Evolutionary conservation across 2,113 vertebrate species (phyloP).

Genomic region (Thymallus thymallus): DNA sequence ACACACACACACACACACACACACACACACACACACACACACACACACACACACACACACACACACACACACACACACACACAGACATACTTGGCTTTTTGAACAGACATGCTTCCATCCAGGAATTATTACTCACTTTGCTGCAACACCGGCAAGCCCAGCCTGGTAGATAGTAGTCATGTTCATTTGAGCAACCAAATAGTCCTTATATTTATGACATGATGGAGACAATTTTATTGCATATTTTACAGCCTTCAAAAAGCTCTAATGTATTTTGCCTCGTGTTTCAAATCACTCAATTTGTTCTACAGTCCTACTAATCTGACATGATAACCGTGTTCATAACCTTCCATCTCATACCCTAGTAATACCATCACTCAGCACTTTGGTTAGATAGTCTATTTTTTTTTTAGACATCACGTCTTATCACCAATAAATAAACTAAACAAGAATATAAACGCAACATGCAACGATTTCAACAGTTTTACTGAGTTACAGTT

Average conservation of each 20-base stretch:
- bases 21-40: background rate
- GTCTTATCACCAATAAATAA: no score
- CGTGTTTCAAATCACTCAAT: slow-evolving; percentile 12
- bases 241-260: background rate
- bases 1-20: background rate
- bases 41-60: background rate
- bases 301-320: slow-evolving; percentile 15
- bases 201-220: slow-evolving; percentile 24
- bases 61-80: background rate
- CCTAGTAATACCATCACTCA: no score
- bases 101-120: slow-evolving; percentile 4
- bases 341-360: background rate
- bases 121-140: background rate
- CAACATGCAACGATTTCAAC: no score
- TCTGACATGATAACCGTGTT: slow-evolving; percentile 22
- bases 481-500: no score
- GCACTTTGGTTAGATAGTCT: no score
- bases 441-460: no score
- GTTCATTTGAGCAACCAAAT: slow-evolving; percentile 28
- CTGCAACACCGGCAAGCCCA: slow-evolving; percentile 14
- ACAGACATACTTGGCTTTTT: background rate
- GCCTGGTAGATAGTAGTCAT: slow-evolving; percentile 29
- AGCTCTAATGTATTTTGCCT: slow-evolving; percentile 13
- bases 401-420: no score
- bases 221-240: slow-evolving; percentile 1